Evolutionary conservation across 2,888 invertebrate genomes (phyloP), one percentile per base, ranked within the genome.

Genomic region (Apomyelois bistriatella): DNA sequence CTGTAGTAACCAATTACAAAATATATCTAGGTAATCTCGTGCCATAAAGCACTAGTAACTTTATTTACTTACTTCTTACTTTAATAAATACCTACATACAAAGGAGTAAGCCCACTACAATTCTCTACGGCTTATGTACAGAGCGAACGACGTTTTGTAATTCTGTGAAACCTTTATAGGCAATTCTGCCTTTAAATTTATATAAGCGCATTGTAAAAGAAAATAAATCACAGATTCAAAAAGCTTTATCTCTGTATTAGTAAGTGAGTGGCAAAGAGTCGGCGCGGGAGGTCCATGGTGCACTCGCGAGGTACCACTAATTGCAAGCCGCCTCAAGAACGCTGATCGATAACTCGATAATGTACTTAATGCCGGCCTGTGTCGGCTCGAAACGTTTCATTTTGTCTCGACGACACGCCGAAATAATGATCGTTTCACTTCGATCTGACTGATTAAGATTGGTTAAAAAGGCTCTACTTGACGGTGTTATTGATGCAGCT

Each of bases 321-420:
- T 85, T 86, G 82, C 82, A 68, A 71, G 68, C 79, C 76, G 78
- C 79, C 80, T 81, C 79, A 80, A 79, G 77, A 74, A 82, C 77
- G 70, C 79, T 80, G 81, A 83, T 87, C 83, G 82, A 86, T 84
- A 83, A 81, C 76, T 76, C 72, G 85, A 83, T 85, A 86, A 84
- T 83, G 78, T 77, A 67, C 79, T 85, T 82, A 83, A 85, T 84
- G 79, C 72, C 73, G 66, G 73, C 73, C 68, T 72, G 70, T 75
- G 74, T 71, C 74, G 72, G 71, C 70, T 68, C 66, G 64, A 62
- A 65, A 74, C 70, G 74, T 78, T 76, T 74, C 74, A 68, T 77
- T 79, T 77, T 73, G 71, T 68, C 69, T 64, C 66, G 70, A 70
- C 72, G 61, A 71, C 68, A 73, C 62, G 67, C 66, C 65, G 69